Conservation (phyloP, 2,113 vertebrate species). For the Poeciliopsis occidentalis region DNA sequence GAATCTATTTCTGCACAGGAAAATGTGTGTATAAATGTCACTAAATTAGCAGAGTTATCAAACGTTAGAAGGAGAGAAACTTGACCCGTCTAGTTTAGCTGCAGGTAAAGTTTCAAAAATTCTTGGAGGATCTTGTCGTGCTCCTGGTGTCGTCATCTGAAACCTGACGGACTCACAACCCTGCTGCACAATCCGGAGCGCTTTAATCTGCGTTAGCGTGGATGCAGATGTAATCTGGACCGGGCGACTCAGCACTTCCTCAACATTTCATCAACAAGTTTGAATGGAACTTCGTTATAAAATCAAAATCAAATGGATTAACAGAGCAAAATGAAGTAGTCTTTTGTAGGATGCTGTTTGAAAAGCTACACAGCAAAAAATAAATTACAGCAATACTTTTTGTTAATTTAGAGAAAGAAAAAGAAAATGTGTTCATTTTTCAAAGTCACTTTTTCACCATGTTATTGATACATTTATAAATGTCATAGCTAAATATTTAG, state of each 20-base stretch:
- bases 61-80: background rate
- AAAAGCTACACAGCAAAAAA: no score
- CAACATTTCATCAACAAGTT: background rate
- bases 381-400: no score
- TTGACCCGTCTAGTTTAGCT: background rate
- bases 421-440: no score
- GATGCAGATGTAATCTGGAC: background rate
- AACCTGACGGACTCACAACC: background rate
- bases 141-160: background rate
- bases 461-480: no score
- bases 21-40: no score
- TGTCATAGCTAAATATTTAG: no score
- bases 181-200: background rate
- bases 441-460: no score
- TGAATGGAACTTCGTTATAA: background rate
- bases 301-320: no score
- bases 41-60: background rate
- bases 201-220: background rate
- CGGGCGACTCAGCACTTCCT: background rate
- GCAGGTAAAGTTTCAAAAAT: background rate
- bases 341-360: no score
- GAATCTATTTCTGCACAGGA: no score
- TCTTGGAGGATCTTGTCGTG: background rate
- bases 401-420: no score
- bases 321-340: no score